Percentiles rank a stretch among this genome's conserved stretches.
Conservation (phyloP, 2,888 invertebrate species). For the Autographa pulchrina region DNA sequence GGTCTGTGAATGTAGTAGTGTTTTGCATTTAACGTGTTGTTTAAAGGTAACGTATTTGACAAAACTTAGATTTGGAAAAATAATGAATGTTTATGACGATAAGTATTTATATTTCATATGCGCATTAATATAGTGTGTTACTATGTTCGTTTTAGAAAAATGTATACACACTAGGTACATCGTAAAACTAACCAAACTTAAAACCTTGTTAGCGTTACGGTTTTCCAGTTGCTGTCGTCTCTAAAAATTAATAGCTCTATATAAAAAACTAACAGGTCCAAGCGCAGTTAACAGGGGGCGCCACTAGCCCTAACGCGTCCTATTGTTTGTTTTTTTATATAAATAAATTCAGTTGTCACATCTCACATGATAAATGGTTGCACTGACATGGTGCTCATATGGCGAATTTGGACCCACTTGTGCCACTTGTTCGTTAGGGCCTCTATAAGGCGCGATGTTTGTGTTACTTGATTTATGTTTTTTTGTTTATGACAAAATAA, state of each 20-base stretch:
- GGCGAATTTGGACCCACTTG: constrained; percentile 85
- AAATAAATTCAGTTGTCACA: constrained; percentile 89
- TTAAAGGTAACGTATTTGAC: too few species aligned
- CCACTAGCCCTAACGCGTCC: constrained; percentile 73
- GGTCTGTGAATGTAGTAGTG: neutral
- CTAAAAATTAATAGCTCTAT: constrained; percentile 63
- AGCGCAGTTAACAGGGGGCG: constrained; percentile 78
- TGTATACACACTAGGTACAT: too few species aligned
- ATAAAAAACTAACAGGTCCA: constrained; percentile 69
- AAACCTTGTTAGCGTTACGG: neutral
- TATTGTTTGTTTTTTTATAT: constrained; percentile 87
- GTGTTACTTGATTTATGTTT: constrained; percentile 3
- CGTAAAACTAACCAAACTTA: too few species aligned
- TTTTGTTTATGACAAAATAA: neutral
- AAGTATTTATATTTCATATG: too few species aligned
- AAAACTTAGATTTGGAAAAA: too few species aligned
- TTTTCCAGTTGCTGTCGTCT: constrained; percentile 32
- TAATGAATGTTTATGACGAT: too few species aligned
- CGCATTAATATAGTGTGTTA: too few species aligned
- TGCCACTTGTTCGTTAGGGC: constrained; percentile 78
- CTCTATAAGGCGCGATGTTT: constrained; percentile 67
- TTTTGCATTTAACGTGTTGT: too few species aligned
- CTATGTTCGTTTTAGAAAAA: too few species aligned
- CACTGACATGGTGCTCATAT: constrained; percentile 85
- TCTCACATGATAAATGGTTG: constrained; percentile 84